Base-by-base conservation (phyloP, 2,113 vertebrate genomes). In the Hemiprocne comata region DNA sequence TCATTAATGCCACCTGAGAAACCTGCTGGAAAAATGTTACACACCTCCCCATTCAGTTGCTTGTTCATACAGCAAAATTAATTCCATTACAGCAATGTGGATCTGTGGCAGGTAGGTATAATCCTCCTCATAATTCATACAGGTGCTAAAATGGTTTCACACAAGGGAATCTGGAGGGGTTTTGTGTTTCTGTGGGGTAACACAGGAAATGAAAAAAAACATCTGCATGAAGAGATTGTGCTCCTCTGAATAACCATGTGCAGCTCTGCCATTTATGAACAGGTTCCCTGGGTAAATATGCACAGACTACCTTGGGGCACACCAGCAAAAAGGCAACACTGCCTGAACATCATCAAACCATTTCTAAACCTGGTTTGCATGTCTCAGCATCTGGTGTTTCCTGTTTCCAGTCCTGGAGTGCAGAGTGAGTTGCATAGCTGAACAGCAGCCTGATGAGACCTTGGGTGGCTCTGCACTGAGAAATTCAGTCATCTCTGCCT, bases 381-480 rank as follows among this genome's bases (percentile, higher is more conserved):
- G 95, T 94, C 96, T 95, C 8, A 6, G 96, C 69, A 94, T 89
- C 95, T 48, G 69, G 96, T 40, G 89, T 64, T 94, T 95, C 96
- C 95, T 84, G 95, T 93, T 93, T 97, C 92, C 44, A 82, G 73
- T n/a, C 61, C 89, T 53, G 83, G 38, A 81, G 73, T 2, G 0
- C 29, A 7, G 85, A 89, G 57, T 4, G 15, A 86, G 75, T 38
- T 46, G 61, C 53, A 60, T 33, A 55, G 67, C 72, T 90, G 46
- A 90, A 31, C 21, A 84, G 72, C 36, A 40, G 55, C n/a, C 69
- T 67, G 75, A 48, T 19, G 94, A 84, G 95, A 84, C 79, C 69
- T 78, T 7, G 21, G 24, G 71, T 64, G 83, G 83, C 80, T 94
- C 65, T 6, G 1, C 0, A 3, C 34, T 64, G 55, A 51, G 75